These are phyloP conservation scores for Apeira syringaria DNA, from an alignment of 2,888 invertebrate genomes.

Conservation along the genomic window DNA sequence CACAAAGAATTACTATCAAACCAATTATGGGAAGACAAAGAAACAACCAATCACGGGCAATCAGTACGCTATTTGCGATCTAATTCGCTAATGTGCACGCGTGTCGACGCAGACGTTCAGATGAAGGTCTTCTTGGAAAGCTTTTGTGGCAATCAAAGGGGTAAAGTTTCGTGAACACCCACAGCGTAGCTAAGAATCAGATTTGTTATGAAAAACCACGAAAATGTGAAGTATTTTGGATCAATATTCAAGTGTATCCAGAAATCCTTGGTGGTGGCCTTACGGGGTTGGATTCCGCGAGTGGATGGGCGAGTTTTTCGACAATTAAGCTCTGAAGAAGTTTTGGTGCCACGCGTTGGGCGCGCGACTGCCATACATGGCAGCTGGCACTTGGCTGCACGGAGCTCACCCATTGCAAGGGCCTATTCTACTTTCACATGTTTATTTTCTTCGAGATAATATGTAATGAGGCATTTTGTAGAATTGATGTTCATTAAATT, in stretches of 20 bases:
- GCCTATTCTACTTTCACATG: no score
- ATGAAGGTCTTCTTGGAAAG: no score
- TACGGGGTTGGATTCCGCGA: constrained; percentile 57
- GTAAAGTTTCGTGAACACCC: constrained; percentile 52
- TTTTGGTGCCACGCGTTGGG: constrained; percentile 64
- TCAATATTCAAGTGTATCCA: constrained; percentile 68
- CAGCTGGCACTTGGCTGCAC: background rate
- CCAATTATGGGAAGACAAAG: constrained; percentile 22
- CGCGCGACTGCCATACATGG: constrained; percentile 65
- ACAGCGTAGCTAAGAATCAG: constrained; percentile 36
- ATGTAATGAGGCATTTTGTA: no score
- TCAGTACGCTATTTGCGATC: constrained; percentile 4
- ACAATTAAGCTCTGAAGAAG: constrained; percentile 63
- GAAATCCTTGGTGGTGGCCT: constrained; percentile 70
- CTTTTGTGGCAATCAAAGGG: no score
- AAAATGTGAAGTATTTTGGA: constrained; percentile 64
- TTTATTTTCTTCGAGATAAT: no score
- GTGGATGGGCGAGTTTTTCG: constrained; percentile 62
- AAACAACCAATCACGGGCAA: background rate
- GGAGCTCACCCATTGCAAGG: no score
- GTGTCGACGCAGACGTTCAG: no score
- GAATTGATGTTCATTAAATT: no score
- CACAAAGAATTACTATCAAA: constrained; percentile 10
- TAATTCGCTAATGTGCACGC: no score
- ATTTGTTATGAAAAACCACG: constrained; percentile 31